Percentiles rank a stretch among this genome's conserved stretches.
Evolutionary conservation across 1,140 invertebrate genomes (phyloP).

Genomic region (Bombus terrestris): DNA sequence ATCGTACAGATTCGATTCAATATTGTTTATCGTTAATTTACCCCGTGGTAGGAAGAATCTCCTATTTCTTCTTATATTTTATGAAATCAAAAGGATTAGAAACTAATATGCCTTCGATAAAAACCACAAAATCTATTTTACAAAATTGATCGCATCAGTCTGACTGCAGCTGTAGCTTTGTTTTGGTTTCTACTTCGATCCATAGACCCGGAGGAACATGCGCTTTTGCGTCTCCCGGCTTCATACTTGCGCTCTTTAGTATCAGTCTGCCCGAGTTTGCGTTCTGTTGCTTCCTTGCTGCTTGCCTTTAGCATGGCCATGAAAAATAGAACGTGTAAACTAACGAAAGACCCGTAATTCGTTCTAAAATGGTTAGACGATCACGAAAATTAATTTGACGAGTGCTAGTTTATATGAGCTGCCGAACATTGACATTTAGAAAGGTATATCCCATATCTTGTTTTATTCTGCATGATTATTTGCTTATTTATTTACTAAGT

Average conservation of each 20-base stretch:
- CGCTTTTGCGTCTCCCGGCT: background rate
- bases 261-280: background rate
- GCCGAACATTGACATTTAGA: background rate
- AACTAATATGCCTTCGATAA: background rate
- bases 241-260: conserved; percentile 3
- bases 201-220: conserved; percentile 24
- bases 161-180: background rate
- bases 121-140: background rate
- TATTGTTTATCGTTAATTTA: too few relatives aligned
- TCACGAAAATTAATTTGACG: background rate
- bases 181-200: conserved; percentile 28
- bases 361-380: background rate
- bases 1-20: background rate
- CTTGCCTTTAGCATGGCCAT: background rate
- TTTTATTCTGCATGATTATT: background rate
- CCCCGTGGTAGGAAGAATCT: background rate
- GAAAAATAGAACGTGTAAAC: background rate
- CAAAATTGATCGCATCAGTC: background rate
- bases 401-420: background rate
- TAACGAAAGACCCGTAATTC: background rate
- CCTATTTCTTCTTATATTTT: background rate
- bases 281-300: background rate
- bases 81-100: background rate
- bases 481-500: background rate
- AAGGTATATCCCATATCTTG: background rate